Conservation (phyloP, 2,113 vertebrate species). For the Myxocyprinus asiaticus region DNA sequence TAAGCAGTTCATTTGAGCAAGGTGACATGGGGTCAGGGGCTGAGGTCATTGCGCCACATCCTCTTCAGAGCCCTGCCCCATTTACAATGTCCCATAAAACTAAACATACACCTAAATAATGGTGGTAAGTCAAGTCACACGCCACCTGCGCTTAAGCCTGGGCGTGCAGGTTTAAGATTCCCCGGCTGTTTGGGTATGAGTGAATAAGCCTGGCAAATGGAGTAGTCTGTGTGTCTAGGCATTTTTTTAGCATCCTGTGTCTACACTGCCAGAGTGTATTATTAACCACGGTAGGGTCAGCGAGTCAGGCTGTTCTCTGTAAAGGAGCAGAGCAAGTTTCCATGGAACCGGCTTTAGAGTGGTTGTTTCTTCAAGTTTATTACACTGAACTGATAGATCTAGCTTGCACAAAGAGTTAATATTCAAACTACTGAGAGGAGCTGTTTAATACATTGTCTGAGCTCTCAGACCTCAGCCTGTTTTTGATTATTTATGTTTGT, state of each 20-base stretch:
- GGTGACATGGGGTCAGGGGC: constrained; percentile 22
- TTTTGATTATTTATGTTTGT: constrained; percentile 30
- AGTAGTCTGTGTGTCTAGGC: constrained; percentile 39
- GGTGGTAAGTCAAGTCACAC: not conserved
- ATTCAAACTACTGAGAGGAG: constrained; percentile 1
- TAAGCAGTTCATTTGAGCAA: not conserved
- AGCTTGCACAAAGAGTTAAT: constrained; percentile 15
- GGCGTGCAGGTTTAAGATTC: constrained; percentile 33
- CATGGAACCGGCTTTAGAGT: too few relatives aligned
- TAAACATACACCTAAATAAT: not conserved
- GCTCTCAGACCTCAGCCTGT: not conserved
- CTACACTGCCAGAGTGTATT: constrained; percentile 34
- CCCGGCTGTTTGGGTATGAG: constrained; percentile 32
- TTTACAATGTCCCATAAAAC: not conserved
- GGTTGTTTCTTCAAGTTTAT: not conserved
- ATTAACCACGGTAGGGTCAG: constrained; percentile 51
- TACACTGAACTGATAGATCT: not conserved
- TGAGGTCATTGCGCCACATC: not conserved
- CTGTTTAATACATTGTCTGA: not conserved
- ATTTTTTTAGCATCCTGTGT: constrained; percentile 35
- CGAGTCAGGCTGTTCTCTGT: constrained; percentile 48
- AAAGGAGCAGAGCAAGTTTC: too few relatives aligned
- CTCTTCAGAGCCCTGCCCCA: not conserved
- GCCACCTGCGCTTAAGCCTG: not conserved
- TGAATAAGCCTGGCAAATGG: constrained; percentile 44